phyloP scores from a whole-genome alignment of 2,113 vertebrate species.

The Perccottus glenii region DNA sequence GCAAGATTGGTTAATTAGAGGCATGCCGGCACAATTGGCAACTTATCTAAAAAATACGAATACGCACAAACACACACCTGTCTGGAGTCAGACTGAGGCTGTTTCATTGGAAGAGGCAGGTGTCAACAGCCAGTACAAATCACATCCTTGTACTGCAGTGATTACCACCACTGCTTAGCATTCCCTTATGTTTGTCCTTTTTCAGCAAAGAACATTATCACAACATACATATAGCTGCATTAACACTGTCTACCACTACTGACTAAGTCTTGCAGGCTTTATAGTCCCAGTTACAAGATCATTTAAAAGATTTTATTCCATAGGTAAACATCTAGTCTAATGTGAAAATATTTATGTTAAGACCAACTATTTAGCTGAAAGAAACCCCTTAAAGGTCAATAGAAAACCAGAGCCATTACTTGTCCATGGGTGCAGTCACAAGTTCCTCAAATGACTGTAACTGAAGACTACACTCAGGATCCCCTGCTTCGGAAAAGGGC shows the following conservation, averaged over 20 bases:
- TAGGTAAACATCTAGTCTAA: slow-evolving; percentile 4
- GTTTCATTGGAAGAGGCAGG: slow-evolving; percentile 68
- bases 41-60: neutral
- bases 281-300: neutral
- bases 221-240: slow-evolving; percentile 23
- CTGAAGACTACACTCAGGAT: slow-evolving; percentile 36
- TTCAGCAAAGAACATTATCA: slow-evolving; percentile 36
- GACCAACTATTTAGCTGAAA: neutral
- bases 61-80: slow-evolving; percentile 16
- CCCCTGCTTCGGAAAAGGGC: slow-evolving; percentile 57
- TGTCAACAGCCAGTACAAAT: slow-evolving; percentile 69
- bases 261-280: neutral
- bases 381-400: slow-evolving; percentile 46
- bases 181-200: slow-evolving; percentile 58
- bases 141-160: slow-evolving; percentile 67
- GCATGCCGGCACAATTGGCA: slow-evolving; percentile 19
- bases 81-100: slow-evolving; percentile 57
- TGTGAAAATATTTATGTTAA: neutral
- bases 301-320: slow-evolving; percentile 3
- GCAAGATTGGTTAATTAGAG: slow-evolving; percentile 52
- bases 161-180: slow-evolving; percentile 65
- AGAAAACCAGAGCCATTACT: slow-evolving; percentile 37
- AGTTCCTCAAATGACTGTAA: slow-evolving; percentile 54
- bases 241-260: neutral
- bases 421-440: slow-evolving; percentile 3